Percentiles rank a stretch among this genome's conserved stretches.
Conservation (phyloP, 2,113 vertebrate species). For the Carlito syrichta region DNA sequence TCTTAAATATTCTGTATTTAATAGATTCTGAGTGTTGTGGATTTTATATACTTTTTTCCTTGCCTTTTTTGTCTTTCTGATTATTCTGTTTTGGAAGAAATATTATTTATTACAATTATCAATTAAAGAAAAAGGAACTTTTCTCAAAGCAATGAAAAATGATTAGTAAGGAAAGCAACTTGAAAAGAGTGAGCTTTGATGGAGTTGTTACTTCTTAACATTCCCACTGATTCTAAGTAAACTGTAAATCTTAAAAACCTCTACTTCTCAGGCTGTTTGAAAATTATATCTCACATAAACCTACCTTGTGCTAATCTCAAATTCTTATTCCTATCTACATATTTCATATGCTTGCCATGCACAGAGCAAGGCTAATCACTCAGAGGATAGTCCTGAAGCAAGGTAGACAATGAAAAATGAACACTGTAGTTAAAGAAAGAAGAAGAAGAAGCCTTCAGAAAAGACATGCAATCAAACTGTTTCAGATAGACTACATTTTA, state of each 20-base stretch:
- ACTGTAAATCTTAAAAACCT: neutral
- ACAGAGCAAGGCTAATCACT: conserved; percentile 14
- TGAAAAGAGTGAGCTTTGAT: neutral
- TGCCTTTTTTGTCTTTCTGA: neutral
- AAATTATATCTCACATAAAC: conserved; percentile 32
- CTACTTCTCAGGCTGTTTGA: neutral
- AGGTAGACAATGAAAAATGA: conserved; percentile 19
- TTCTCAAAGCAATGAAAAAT: neutral
- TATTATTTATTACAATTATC: neutral
- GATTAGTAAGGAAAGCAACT: neutral
- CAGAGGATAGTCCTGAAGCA: neutral
- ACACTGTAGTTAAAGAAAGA: neutral
- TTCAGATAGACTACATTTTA: conserved; percentile 30
- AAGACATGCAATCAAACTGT: conserved; percentile 39
- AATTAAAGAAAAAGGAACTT: neutral
- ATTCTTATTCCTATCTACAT: conserved; percentile 26
- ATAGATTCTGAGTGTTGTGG: neutral
- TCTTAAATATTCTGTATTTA: neutral
- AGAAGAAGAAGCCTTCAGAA: neutral
- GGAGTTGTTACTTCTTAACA: neutral
- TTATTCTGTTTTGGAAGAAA: neutral
- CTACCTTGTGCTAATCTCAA: conserved; percentile 15
- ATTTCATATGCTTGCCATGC: neutral
- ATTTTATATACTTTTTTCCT: neutral
- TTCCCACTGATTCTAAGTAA: neutral